Evolutionary conservation across 92 coral and sea anemone species (phyloP), one percentile per base, ranked within the genome.

Genomic region (Umimayanthus chanpuru): DNA sequence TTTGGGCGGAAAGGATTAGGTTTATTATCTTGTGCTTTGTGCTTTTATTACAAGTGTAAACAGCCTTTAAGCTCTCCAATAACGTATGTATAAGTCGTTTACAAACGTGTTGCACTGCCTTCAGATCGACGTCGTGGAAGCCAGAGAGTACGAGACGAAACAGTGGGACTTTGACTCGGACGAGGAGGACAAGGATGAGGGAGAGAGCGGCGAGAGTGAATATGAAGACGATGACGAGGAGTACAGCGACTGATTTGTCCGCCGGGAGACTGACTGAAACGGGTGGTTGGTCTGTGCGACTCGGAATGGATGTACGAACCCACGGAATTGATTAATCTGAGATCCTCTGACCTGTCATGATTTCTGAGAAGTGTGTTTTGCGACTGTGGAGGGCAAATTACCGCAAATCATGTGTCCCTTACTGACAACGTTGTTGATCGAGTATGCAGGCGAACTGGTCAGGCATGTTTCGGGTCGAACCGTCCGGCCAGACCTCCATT

Each of bases 101-200:
- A 61, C 67, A 61, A 85, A 26, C 39, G 2, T 25, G 25, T 53
- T 5, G 15, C 72, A 36, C 30, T 29, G 85, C 77, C 25, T 86
- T 2, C 86, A 97, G 99, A 94, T 97, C 67, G 89, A 90, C 50
- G 99, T 97, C 9, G 96, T 94, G 73, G 96, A 97, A 89, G 99
- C 99, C 44, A 95, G 95, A 68, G 97, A 97, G 81, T 85, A 92
- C 74, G 97, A 93, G 75, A 95, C 97, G 2, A 97, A 97, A 82
- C 99, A 97, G 77, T 97, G 99, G 99, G 99, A 97, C 94, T 95
- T 95, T 68, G 99, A 97, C 14, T 58, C 93, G 11, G 98, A 94
- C 77, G 99, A 97, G 29, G 99, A 95, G 44, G 98, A 94, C 72
- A 94, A 97, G 81, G 98, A 97, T 39, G 93, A 75, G 32, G 94